These are phyloP conservation scores for Taeniopygia guttata DNA, from an alignment of 2,797 vertebrate genomes.

Conservation along the genomic window DNA sequence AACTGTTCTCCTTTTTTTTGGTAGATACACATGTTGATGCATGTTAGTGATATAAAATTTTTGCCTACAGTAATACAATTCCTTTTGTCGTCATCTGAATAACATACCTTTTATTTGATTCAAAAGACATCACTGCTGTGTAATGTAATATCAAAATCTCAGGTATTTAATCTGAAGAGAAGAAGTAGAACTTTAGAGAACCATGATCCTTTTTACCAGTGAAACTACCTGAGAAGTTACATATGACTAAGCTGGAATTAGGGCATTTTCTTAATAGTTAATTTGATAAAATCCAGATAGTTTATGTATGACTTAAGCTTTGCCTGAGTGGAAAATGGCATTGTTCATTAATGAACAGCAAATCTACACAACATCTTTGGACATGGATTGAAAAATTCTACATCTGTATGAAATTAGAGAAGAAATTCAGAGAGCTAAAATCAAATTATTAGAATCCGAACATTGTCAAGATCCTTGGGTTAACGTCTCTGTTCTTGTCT, in stretches of 20 bases:
- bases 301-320: background rate
- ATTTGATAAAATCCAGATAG: background rate
- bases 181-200: background rate
- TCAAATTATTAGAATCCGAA: slow-evolving; percentile 19
- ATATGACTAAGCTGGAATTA: background rate
- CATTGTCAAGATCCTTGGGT: slow-evolving; percentile 1
- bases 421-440: slow-evolving; percentile 31
- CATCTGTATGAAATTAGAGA: slow-evolving; percentile 25
- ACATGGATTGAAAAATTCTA: slow-evolving; percentile 9
- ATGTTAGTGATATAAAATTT: background rate
- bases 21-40: background rate
- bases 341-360: slow-evolving; percentile 22
- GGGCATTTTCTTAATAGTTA: background rate
- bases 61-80: background rate
- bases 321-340: background rate
- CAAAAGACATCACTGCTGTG: background rate
- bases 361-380: slow-evolving; percentile 5
- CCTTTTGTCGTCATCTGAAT: background rate
- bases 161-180: background rate
- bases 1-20: slow-evolving; percentile 47
- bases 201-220: background rate
- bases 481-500: slow-evolving; percentile 1
- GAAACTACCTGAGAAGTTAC: background rate
- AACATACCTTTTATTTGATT: background rate
- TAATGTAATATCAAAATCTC: background rate